Evolutionary conservation across 2,797 vertebrate genomes (phyloP).

Genomic region (Ceryle rudis): DNA sequence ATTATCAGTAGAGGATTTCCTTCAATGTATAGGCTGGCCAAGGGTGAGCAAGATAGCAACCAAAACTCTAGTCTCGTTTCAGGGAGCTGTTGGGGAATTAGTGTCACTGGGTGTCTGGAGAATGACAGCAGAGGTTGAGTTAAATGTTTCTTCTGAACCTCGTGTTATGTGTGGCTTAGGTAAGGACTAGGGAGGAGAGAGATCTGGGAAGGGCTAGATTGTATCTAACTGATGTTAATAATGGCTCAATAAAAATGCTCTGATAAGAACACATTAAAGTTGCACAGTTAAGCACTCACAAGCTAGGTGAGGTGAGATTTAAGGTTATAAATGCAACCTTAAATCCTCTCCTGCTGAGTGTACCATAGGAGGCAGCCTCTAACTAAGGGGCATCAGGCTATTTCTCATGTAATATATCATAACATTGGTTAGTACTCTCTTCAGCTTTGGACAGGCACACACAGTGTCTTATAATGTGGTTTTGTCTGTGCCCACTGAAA

Average conservation of each 20-base stretch:
- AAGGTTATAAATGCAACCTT: constrained; percentile 54
- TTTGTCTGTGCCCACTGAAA: neutral
- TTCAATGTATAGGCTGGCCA: neutral
- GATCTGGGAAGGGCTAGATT: constrained; percentile 36
- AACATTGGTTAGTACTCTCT: neutral
- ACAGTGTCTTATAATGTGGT: neutral
- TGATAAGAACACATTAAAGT: constrained; percentile 58
- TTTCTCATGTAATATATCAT: constrained; percentile 4
- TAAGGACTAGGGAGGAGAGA: neutral
- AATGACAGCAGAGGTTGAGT: neutral
- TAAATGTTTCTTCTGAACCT: constrained; percentile 27
- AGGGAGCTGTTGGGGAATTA: constrained; percentile 14
- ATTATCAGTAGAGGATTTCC: constrained; percentile 60
- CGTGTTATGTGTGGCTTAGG: neutral
- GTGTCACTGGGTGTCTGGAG: neutral
- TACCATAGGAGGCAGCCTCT: constrained; percentile 37
- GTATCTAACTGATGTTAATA: constrained; percentile 55
- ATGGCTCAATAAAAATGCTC: constrained; percentile 54
- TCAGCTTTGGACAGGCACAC: neutral
- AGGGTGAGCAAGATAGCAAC: constrained; percentile 19
- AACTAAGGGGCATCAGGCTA: constrained; percentile 47
- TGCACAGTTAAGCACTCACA: constrained; percentile 9
- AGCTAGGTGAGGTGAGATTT: constrained; percentile 53
- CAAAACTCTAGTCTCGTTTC: constrained; percentile 6
- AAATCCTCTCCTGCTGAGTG: constrained; percentile 57